Evolutionary conservation across 2,797 vertebrate species (phyloP), one percentile per base, ranked within the genome.

Genomic region (Mus caroli): DNA sequence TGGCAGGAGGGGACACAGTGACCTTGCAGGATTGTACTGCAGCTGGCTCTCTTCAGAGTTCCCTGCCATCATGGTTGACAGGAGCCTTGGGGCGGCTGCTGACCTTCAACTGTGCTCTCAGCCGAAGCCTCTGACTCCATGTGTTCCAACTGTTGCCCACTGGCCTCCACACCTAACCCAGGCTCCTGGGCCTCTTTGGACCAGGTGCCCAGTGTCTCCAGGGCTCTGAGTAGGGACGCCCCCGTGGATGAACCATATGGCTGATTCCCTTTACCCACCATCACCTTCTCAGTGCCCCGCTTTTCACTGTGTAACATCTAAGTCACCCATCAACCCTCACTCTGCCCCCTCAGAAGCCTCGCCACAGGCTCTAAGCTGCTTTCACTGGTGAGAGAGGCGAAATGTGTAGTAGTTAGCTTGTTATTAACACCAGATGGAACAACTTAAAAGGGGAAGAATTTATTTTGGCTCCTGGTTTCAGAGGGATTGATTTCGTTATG

Each of bases 1-100:
- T 40, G 22, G 46, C 2, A 19, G 10, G 79, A 91, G 26, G 34
- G 77, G 78, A 60, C 46, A 14, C n/a, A 1, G 26, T 77, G 46
- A 88, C 95, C 96, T 97, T 97, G 95, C 40, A 92, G 88, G 52
- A 64, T 4, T 1, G 2, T 9, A 15, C 43, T 4, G 2, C 34
- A n/a, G 79, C 26, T 1, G 15, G 8, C 22, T 91, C 3, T 92
- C 62, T 64, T 93, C 73, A 46, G 95, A 34, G 83, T 64, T 95
- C 58, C 60, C 46, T 77, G 34, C 78, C 43, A 9, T 56, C 58
- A 37, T 0, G 0, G 62, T 0, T 2, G 94, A 94, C 88, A 17
- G 58, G 60, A 12, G 22, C 24, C 43, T 60, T 6, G 0, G 6
- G 64, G 56, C 58, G 46, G 2, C 1, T 46, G 0, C 0, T 3